A percentile compares a stretch with the other conserved stretches of the same genome.
Conservation (phyloP, 1,140 invertebrate genomes). For the Drosophila arawakana region DNA sequence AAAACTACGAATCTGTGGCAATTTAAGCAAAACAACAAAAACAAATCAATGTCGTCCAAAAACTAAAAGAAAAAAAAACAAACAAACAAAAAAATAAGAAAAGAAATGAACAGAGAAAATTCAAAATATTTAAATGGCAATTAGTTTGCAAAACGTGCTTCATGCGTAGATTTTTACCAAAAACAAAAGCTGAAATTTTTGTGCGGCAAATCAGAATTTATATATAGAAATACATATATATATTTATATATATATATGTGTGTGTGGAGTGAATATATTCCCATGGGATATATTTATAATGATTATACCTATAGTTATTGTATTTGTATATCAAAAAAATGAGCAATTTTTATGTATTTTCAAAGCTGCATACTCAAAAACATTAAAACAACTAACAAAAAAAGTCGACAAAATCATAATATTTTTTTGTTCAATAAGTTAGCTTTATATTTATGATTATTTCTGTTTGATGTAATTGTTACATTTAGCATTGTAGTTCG, state of each 20-base stretch:
- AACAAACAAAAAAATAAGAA: constrained; percentile 43
- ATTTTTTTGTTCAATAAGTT: constrained; percentile 54
- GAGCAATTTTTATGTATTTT: constrained; percentile 75
- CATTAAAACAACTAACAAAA: constrained; percentile 37
- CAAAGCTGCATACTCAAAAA: constrained; percentile 48
- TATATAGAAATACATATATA: constrained; percentile 54
- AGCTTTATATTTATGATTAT: constrained; percentile 55
- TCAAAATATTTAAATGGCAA: constrained; percentile 66
- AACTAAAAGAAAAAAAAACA: constrained; percentile 53
- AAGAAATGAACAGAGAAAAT: constrained; percentile 41
- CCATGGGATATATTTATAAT: constrained; percentile 53
- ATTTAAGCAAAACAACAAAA: constrained; percentile 53
- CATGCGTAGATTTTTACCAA: constrained; percentile 81
- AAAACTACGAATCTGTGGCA: constrained; percentile 45
- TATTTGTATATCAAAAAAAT: constrained; percentile 77
- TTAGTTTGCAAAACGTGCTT: constrained; percentile 73
- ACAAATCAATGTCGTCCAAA: constrained; percentile 74
- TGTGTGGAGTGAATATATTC: constrained; percentile 47
- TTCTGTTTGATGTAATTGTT: constrained; percentile 60
- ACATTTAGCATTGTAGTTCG: constrained; percentile 65
- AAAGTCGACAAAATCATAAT: not conserved
- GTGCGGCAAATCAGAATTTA: constrained; percentile 77
- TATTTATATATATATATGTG: constrained; percentile 45
- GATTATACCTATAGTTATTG: constrained; percentile 65
- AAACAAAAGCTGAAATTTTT: constrained; percentile 75